Base-by-base conservation (phyloP, 2,888 invertebrate genomes). In the Dromius quadrimaculatus region DNA sequence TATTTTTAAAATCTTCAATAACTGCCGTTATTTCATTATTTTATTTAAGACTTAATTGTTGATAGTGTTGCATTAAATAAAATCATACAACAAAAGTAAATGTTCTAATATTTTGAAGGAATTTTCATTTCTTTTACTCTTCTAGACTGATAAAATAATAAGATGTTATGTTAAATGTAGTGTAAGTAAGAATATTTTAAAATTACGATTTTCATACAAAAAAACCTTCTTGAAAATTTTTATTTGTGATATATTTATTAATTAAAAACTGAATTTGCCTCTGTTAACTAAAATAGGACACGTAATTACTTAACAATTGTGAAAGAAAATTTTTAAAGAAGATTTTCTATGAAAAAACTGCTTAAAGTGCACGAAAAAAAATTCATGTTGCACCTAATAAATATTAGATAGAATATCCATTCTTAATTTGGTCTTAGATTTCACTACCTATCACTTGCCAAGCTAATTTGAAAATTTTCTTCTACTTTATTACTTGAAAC, bases 221-320 rank as follows among this genome's bases (percentile, higher is more conserved):
- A 28, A 50, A 32, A 13, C n/a, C 15, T 23, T 54, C 50, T 54
- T 54, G 28, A 23, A 54, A 54, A 15, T 54, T 54, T 54, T 54
- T 54, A 54, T 54, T 54, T 54, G 50, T 54, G 50, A 54, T 54
- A 54, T 54, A 59, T 59, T 59, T 59, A 59, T 59, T 59, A 59
- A 59, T 59, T 59, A 59, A 54, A 47, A 54, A 54, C 15, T 28
- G 50, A 54, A 54, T 54, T 54, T 54, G 50, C 50, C 50, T 54
- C 28, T 54, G 50, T 54, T 54, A 54, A 54, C 50, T 54, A 54
- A 54, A 54, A 23, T 54, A 54, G 50, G 50, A 23, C 50, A 54
- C 50, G 50, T 59, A 36, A 59, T 23, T 59, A 59, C 36, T 59
- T 59, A 59, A 59, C 20, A 59, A 9, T 19, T 59, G 59, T 59